Conservation (phyloP, 1,140 invertebrate genomes). For the Brachionus rotundiformis region DNA sequence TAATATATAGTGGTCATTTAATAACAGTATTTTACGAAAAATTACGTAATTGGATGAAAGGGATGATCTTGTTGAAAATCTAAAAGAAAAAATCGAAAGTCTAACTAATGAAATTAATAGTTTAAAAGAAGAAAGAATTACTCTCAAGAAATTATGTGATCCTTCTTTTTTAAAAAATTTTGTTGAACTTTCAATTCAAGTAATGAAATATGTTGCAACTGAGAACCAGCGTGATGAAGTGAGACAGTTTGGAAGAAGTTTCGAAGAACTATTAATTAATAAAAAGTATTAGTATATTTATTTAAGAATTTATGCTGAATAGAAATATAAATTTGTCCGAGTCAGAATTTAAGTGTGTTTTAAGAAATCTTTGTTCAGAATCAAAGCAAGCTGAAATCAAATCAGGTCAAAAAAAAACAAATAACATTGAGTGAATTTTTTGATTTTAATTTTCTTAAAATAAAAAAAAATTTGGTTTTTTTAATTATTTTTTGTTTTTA, state of each 20-base stretch:
- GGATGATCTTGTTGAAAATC: not conserved
- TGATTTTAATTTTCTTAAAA: not conserved
- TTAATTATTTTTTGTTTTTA: not conserved
- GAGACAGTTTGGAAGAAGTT: not conserved
- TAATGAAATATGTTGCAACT: not conserved
- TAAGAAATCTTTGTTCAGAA: conserved; percentile 16
- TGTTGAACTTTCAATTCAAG: not conserved
- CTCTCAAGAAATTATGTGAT: not conserved
- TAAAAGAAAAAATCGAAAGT: not conserved
- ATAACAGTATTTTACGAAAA: too few species aligned
- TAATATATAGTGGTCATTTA: too few species aligned
- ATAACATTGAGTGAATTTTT: not conserved
- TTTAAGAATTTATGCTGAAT: not conserved
- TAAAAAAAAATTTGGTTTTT: not conserved
- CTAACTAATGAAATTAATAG: not conserved
- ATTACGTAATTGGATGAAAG: not conserved
- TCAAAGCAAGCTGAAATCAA: conserved; percentile 2
- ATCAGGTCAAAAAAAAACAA: not conserved
- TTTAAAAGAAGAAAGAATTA: not conserved
- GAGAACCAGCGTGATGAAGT: not conserved
- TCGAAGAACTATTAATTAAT: not conserved
- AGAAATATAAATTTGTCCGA: not conserved
- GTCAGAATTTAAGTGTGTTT: not conserved
- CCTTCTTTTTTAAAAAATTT: not conserved
- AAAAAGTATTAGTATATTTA: not conserved